These are phyloP conservation scores for Cetoscarus ocellatus DNA, from an alignment of 2,797 vertebrate species.

Conservation along the genomic window DNA sequence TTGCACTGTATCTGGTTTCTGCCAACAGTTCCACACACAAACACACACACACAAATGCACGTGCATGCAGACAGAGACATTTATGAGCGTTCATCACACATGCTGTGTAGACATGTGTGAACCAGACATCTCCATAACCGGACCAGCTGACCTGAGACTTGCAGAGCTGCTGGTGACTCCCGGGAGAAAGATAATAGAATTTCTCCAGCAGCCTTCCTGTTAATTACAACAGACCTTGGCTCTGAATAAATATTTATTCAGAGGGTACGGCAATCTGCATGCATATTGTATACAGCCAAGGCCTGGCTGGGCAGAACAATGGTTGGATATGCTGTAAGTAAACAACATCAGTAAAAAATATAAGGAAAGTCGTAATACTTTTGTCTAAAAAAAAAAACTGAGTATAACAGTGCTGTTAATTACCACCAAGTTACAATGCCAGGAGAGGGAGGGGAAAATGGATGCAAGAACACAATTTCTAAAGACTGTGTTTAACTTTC, in stretches of 20 bases:
- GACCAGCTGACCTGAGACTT: conserved; percentile 76
- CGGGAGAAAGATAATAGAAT: conserved; percentile 79
- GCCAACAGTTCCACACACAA: conserved; percentile 39
- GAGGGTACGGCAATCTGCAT: conserved; percentile 60
- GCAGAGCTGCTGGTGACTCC: conserved; percentile 65
- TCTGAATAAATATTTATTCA: conserved; percentile 81
- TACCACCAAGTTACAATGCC: conserved; percentile 4
- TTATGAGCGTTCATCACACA: conserved; percentile 33
- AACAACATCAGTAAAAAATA: conserved; percentile 48
- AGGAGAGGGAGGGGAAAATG: conserved; percentile 1
- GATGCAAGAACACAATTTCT: background rate
- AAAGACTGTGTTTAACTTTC: background rate
- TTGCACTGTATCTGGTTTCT: conserved; percentile 46
- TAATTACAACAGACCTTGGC: conserved; percentile 81
- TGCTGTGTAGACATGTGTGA: conserved; percentile 55
- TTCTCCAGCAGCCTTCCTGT: conserved; percentile 72
- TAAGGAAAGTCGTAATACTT: conserved; percentile 33
- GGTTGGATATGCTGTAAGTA: conserved; percentile 19
- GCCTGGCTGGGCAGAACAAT: conserved; percentile 51
- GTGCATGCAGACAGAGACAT: conserved; percentile 23
- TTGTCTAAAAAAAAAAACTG: conserved; percentile 4
- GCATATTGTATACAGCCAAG: conserved; percentile 57
- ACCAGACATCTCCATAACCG: conserved; percentile 65
- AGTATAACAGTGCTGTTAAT: conserved; percentile 33
- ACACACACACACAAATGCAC: background rate